These are phyloP conservation scores for Orientallactaga bullata DNA, from an alignment of 2,113 vertebrate genomes.

Conservation along the genomic window DNA sequence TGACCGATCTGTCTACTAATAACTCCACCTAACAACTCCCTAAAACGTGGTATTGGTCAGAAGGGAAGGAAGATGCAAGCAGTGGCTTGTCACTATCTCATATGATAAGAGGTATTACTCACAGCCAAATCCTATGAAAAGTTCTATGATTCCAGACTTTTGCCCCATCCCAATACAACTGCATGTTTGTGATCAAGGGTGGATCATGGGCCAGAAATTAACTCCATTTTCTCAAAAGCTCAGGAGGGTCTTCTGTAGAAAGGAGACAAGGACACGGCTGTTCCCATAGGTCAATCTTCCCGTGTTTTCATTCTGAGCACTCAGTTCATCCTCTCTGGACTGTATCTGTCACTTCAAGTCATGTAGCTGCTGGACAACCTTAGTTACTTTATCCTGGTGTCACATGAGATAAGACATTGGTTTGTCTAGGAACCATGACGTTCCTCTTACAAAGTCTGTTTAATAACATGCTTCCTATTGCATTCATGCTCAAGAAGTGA, in stretches of 20 bases:
- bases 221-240: neutral
- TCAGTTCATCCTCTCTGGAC: neutral
- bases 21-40: neutral
- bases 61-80: neutral
- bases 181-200: neutral
- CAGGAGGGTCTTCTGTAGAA: neutral
- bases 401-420: neutral
- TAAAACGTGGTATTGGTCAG: neutral
- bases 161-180: neutral
- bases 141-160: neutral
- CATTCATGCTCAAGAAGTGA: constrained; percentile 12
- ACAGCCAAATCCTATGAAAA: constrained; percentile 4
- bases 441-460: constrained; percentile 20
- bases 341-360: neutral
- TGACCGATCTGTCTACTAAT: neutral
- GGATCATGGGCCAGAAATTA: neutral
- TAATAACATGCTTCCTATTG: neutral
- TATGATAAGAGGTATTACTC: neutral
- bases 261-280: neutral
- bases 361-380: neutral
- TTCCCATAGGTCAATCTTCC: neutral
- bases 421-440: neutral
- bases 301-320: neutral
- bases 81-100: neutral
- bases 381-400: neutral